Conservation (phyloP, 2,113 vertebrate species). For the Martes martes region DNA sequence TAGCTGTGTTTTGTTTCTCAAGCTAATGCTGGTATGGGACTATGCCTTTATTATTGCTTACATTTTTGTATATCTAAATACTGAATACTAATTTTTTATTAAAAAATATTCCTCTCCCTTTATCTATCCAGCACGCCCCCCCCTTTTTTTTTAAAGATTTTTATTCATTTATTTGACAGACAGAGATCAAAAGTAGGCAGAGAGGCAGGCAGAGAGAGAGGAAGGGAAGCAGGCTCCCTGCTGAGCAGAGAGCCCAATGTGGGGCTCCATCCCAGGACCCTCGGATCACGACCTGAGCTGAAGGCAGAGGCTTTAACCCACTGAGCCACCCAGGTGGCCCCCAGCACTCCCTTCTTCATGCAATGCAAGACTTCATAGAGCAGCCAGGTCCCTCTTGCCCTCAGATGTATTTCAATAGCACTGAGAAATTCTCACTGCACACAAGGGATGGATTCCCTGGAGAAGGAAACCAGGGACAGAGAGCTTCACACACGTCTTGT, state of each 20-base stretch:
- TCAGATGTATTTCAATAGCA: neutral
- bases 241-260: too few relatives aligned
- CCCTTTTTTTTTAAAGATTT: too few relatives aligned
- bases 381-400: neutral
- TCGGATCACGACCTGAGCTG: too few relatives aligned
- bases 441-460: neutral
- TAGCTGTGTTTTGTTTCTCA: neutral
- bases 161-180: too few relatives aligned
- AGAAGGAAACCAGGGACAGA: neutral
- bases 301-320: too few relatives aligned
- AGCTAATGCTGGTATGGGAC: neutral
- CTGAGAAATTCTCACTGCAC: neutral
- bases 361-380: neutral
- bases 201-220: too few relatives aligned
- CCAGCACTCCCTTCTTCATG: neutral
- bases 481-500: accelerated
- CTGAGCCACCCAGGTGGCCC: too few relatives aligned
- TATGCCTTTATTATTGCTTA: neutral
- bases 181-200: too few relatives aligned
- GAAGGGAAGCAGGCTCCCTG: too few relatives aligned
- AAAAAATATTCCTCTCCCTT: neutral
- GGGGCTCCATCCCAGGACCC: too few relatives aligned
- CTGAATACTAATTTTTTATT: neutral
- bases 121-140: too few relatives aligned
- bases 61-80: neutral